Evolutionary conservation across 2,888 invertebrate species (phyloP).

Genomic region (Cerastoderma edule): DNA sequence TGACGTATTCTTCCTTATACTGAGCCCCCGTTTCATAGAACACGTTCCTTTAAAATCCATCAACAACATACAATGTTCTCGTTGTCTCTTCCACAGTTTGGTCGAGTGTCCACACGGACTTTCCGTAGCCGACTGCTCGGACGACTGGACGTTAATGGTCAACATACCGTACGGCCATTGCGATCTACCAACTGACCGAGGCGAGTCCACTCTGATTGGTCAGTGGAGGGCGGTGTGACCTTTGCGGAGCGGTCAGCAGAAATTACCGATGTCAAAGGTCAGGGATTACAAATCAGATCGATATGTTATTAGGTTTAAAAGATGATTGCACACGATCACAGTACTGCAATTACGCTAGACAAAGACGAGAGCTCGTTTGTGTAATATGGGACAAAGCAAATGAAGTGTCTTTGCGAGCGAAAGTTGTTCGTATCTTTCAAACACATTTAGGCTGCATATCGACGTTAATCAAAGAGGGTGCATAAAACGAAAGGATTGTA

Average conservation of each 20-base stretch:
- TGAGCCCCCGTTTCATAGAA: too few species aligned
- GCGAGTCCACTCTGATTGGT: slow-evolving; percentile 51
- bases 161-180: slow-evolving; percentile 55
- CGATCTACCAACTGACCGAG: slow-evolving; percentile 37
- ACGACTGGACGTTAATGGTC: neutral
- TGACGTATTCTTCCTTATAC: too few species aligned
- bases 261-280: slow-evolving; percentile 22
- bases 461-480: too few species aligned
- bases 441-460: too few species aligned
- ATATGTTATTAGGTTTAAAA: slow-evolving; percentile 22
- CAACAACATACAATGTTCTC: too few species aligned
- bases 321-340: slow-evolving; percentile 12
- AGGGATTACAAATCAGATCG: slow-evolving; percentile 25
- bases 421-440: too few species aligned
- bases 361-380: neutral
- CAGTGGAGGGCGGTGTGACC: slow-evolving; percentile 43
- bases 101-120: slow-evolving; percentile 5
- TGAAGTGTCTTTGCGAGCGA: too few species aligned
- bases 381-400: too few species aligned
- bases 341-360: slow-evolving; percentile 6
- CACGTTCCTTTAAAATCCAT: too few species aligned
- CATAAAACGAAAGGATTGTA: too few species aligned
- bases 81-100: neutral
- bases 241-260: slow-evolving; percentile 43
- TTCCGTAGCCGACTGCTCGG: neutral